Base-by-base conservation (phyloP, 2,888 invertebrate species). In the Aricia artaxerxes region DNA sequence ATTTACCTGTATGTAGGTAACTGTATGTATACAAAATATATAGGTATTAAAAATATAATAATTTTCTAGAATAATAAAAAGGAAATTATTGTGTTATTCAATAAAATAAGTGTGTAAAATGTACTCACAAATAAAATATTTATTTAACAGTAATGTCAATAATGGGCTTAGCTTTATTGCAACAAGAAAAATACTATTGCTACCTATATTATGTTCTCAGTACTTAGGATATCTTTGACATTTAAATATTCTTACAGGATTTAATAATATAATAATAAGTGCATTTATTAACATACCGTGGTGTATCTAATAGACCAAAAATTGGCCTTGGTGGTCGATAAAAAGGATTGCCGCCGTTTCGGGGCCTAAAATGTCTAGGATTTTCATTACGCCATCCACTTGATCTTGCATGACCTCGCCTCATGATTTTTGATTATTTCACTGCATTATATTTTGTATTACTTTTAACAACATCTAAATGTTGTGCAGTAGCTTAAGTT, bases 371-470 rank as follows among this genome's bases (percentile, higher is more conserved):
- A 87, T 90, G 88, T 84, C 92, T 90, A 60, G 87, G 89, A 87
- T 90, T 90, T 84, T 93, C 94, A 86, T 85, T 89, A 86, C 93
- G 89, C 94, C 94, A 94, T 85, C 91, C 91, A 82, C 92, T 89
- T 83, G 88, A 87, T 84, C 89, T 88, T 83, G 89, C 84, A 85
- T 93, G 94, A 93, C 94, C 93, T 92, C 94, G 93, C 84, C 94
- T 90, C 94, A 94, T 94, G 76, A 53, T 76, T 49, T 84, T 85
- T 91, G 86, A 81, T 82, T 87, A 82, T 82, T 83, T 87, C 88
- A 89, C 81, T 86, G 84, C 92, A 92, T 91, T 86, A 83, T 88
- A 84, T 60, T 64, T 79, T 75, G 79, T 81, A 83, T 80, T 81
- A 84, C 82, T 81, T 80, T 40, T 2, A 38, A 24, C 2, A 72